These are phyloP conservation scores for Pygoscelis adeliae DNA, from an alignment of 2,113 vertebrate species.

Conservation along the genomic window DNA sequence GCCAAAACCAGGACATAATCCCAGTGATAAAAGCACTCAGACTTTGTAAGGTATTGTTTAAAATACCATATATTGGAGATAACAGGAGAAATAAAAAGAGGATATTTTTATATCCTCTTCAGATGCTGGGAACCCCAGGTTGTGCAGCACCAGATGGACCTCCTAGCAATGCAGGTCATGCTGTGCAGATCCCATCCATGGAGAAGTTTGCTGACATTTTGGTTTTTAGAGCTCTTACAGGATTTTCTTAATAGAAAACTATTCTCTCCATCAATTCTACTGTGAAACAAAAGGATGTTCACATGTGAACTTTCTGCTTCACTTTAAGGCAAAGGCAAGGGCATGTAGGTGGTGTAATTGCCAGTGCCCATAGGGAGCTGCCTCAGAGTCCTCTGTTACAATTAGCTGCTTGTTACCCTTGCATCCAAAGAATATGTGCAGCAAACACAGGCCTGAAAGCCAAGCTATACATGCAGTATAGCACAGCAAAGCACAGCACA, in stretches of 20 bases:
- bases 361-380: fast-evolving
- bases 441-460: background rate
- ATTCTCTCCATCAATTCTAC: background rate
- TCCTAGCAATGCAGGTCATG: background rate
- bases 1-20: background rate
- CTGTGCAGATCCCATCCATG: background rate
- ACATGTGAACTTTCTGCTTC: background rate
- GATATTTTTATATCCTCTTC: too few species aligned
- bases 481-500: background rate
- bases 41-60: background rate
- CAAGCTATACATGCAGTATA: background rate
- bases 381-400: background rate
- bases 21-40: background rate
- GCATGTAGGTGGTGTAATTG: fast-evolving
- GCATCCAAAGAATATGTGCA: background rate
- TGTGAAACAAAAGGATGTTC: background rate
- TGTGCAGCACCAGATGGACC: background rate
- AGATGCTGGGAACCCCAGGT: background rate
- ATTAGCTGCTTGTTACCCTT: background rate
- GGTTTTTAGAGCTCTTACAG: background rate
- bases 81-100: background rate
- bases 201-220: background rate
- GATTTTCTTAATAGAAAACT: background rate
- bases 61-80: background rate
- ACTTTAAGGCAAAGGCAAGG: background rate